A percentile compares a stretch with the other conserved stretches of the same genome.
These are phyloP conservation scores for Triops longicaudatus DNA, from an alignment of 1,140 invertebrate species.

Conservation along the genomic window DNA sequence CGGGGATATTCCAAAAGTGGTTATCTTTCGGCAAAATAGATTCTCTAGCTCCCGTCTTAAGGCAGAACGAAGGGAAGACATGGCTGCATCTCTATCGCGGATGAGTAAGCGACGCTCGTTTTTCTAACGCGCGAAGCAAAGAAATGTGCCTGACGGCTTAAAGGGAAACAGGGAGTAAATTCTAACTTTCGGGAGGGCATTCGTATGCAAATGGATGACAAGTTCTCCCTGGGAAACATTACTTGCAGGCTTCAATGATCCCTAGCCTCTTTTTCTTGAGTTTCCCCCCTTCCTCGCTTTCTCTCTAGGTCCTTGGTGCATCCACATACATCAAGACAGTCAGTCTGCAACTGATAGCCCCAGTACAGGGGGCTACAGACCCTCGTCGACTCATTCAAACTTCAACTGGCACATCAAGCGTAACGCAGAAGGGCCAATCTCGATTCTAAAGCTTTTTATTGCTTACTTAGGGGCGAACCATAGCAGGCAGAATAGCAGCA, in stretches of 20 bases:
- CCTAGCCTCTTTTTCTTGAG: neutral
- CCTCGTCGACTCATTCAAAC: constrained; percentile 1
- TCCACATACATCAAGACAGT: constrained; percentile 11
- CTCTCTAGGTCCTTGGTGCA: neutral
- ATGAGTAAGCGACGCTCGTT: constrained; percentile 13
- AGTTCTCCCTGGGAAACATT: constrained; percentile 11
- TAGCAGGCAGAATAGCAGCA: neutral
- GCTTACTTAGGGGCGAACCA: neutral
- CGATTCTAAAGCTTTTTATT: constrained; percentile 13
- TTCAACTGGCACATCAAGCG: neutral
- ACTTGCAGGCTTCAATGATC: constrained; percentile 8
- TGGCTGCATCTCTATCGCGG: neutral
- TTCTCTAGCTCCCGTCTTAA: neutral
- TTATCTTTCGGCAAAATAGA: neutral
- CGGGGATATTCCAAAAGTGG: neutral
- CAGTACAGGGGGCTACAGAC: neutral
- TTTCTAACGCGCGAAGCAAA: constrained; percentile 9
- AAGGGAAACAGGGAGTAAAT: neutral
- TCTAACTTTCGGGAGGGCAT: neutral
- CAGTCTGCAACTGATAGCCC: constrained; percentile 12
- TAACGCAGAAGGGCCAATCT: constrained; percentile 13
- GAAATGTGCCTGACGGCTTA: neutral
- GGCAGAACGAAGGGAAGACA: neutral
- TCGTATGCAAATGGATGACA: constrained; percentile 11
- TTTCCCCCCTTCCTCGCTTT: neutral